Conservation (phyloP, 2,888 invertebrate genomes). For the Oscheius sp. region DNA sequence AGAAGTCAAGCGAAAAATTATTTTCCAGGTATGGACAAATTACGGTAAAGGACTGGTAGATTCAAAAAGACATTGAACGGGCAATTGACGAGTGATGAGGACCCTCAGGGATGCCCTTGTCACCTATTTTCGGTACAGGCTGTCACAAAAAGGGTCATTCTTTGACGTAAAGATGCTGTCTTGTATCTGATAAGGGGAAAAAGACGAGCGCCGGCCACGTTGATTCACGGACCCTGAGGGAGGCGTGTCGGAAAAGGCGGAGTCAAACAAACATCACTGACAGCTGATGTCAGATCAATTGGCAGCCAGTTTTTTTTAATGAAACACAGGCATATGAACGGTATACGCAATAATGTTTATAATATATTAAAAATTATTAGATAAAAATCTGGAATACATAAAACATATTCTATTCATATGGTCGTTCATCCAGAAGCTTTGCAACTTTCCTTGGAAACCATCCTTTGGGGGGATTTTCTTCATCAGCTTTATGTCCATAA, state of each 20-base stretch:
- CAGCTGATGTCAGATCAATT: no score
- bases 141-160: slow-evolving; percentile 13
- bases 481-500: slow-evolving; percentile 48
- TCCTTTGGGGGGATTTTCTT: slow-evolving; percentile 40
- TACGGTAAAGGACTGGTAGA: slow-evolving; percentile 25
- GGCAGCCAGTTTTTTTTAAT: no score
- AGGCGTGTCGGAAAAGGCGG: slow-evolving; percentile 18
- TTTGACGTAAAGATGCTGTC: slow-evolving; percentile 19
- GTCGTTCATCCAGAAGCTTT: slow-evolving; percentile 1
- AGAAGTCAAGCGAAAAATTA: no score
- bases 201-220: slow-evolving; percentile 7
- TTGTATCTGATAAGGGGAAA: slow-evolving; percentile 24
- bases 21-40: no score
- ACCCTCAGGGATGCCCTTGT: no score
- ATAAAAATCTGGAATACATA: background rate
- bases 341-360: background rate
- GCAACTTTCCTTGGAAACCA: slow-evolving; percentile 45
- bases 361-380: background rate
- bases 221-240: slow-evolving; percentile 22
- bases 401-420: background rate
- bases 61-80: no score
- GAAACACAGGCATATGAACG: background rate
- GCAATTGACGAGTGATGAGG: no score
- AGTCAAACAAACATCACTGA: background rate
- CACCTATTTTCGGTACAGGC: no score